Base-by-base conservation (phyloP, 2,797 vertebrate species). In the Sardinella longiceps region DNA sequence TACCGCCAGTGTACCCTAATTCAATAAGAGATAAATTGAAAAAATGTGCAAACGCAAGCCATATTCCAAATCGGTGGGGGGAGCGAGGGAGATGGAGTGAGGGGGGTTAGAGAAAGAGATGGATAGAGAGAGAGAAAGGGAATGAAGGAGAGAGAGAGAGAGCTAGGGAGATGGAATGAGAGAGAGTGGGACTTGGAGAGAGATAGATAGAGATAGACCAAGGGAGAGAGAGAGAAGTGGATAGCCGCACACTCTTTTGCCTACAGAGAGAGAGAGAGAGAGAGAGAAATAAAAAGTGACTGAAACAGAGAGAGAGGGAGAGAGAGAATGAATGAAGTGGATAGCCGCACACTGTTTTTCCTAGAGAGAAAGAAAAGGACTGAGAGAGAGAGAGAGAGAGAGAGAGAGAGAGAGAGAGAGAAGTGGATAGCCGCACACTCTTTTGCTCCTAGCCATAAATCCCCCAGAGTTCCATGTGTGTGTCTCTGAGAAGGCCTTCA, bases 11-110 rank as follows among this genome's bases (percentile, higher is more conserved):
- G 70, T 43, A 77, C 80, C 84, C 83, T 92, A 91, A 93, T 92
- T 93, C 90, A 92, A 89, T 91, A 89, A 91, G 85, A 88, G 88
- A 92, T 89, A 90, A 90, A 92, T 90, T 89, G 86, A 56, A 91
- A 91, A 90, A 92, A 91, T 91, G 88, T 92, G 90, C 86, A 91
- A 89, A 87, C 89, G 87, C 87, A 80, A 89, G 85, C 81, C 70
- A 86, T 90, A 90, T 91, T 84, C 23, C 86, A 87, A 0, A n/a
- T n/a, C n/a, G n/a, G n/a, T n/a, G 4, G 60, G 85, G 77, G 88
- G 88, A 60, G 80, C n/a, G 87, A 60, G 56, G 11, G n/a, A 25
- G 56, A 58, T 83, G 81, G 39, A 15, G n/a, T n/a, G n/a, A n/a
- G n/a, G n/a, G 4, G 60, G 85, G 77, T 88, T 88, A 60, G 80